Conservation (phyloP, 2,113 vertebrate genomes). For the Coptodon bakossiorum region DNA sequence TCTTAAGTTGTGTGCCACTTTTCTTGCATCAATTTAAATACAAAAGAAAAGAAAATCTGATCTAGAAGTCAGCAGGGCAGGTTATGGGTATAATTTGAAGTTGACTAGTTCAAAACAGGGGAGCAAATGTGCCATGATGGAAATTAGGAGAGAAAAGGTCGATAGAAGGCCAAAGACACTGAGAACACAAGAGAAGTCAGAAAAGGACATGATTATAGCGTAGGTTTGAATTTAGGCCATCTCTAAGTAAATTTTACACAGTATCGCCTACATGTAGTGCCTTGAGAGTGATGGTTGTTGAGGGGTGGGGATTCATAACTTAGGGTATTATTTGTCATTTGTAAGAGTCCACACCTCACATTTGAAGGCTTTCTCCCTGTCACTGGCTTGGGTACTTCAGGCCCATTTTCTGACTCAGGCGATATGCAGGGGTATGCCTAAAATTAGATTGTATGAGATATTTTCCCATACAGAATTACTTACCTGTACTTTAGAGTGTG, state of each 20-base stretch:
- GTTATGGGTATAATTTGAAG: not conserved
- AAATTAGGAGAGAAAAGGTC: constrained; percentile 27
- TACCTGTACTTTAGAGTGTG: constrained; percentile 35
- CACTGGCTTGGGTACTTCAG: constrained; percentile 48
- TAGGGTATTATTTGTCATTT: constrained; percentile 36
- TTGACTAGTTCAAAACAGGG: constrained; percentile 7
- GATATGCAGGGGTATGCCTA: constrained; percentile 56
- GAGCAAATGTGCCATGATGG: constrained; percentile 47
- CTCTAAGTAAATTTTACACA: constrained; percentile 49
- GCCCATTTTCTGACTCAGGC: constrained; percentile 61
- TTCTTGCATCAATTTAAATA: not conserved
- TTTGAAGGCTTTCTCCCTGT: constrained; percentile 47
- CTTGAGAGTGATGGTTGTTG: constrained; percentile 55
- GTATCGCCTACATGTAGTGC: constrained; percentile 63
- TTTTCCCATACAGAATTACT: constrained; percentile 42
- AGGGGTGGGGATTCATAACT: constrained; percentile 32
- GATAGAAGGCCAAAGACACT: constrained; percentile 48
- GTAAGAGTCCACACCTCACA: constrained; percentile 12
- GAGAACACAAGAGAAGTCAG: not conserved
- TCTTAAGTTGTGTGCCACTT: constrained; percentile 37
- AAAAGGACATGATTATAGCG: not conserved
- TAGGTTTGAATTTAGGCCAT: constrained; percentile 30
- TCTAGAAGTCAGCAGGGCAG: not conserved
- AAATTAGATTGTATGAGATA: constrained; percentile 51
- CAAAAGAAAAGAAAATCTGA: constrained; percentile 24